Base-by-base conservation (phyloP, 2,113 vertebrate species). In the Tringa solitaria region DNA sequence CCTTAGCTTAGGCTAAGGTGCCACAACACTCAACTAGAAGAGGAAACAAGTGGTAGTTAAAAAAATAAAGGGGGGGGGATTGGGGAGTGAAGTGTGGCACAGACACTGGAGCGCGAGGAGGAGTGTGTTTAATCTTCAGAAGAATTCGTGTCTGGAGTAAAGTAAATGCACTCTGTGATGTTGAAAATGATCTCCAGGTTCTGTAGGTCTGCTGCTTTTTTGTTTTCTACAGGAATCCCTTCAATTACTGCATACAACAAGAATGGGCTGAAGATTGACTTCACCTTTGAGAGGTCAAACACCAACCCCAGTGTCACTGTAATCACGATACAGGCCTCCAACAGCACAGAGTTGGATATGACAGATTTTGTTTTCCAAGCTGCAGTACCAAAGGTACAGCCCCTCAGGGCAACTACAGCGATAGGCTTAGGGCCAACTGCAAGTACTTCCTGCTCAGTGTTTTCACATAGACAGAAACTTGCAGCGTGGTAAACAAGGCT, bases 311-410 rank as follows among this genome's bases (percentile, higher is more conserved):
- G 99, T 68, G 97, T 99, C 95, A 99, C 99, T 27, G 98, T 99
- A 97, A 99, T 99, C 95, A 99, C 99, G 72, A 99, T 99, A 98
- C 99, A 99, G 87, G 99, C 99, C 96, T 99, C 99, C 93, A 99
- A 99, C 98, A 98, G 98, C 90, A 99, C 99, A 70, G 99, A 99
- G 76, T 97, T 98, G 94, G 99, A 99, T 60, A 99, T 99, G 99
- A 99, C 99, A 41, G 99, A 99, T 74, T 99, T 99, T 97, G 99
- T 99, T 98, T 99, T 99, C 98, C 99, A 99, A 98, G 99, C 99
- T 99, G 99, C 99, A 97, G 99, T 99, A 99, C 99, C 99, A 99
- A 99, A 99, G 99, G 99, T 99, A 98, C 54, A 90, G 48, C 89
- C 20, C 33, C 48, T 37, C 30, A 56, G 14, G 51, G 43, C 41